A percentile compares a stretch with the other conserved stretches of the same genome.
These are phyloP conservation scores for Rynchops niger DNA, from an alignment of 2,113 vertebrate genomes.

Conservation along the genomic window DNA sequence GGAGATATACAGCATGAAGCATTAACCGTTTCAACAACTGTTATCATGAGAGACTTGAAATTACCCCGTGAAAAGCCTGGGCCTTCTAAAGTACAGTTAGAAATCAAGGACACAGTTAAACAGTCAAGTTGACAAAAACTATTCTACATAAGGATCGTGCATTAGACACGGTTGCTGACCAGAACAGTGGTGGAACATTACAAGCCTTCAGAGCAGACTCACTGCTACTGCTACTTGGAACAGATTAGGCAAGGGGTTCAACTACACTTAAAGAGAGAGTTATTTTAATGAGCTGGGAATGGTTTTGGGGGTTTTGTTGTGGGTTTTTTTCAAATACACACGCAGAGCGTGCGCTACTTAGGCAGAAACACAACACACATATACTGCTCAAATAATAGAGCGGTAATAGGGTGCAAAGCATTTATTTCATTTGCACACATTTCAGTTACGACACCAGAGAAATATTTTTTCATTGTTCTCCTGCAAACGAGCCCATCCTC, in stretches of 20 bases:
- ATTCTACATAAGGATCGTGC: rapidly evolving
- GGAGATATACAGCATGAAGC: neutral
- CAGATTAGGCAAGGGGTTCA: neutral
- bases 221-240: neutral
- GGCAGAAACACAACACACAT: neutral
- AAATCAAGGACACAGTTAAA: neutral
- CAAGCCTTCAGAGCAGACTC: neutral
- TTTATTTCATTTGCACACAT: neutral
- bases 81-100: neutral
- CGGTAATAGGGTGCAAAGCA: neutral
- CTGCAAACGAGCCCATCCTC: neutral
- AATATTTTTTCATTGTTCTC: neutral
- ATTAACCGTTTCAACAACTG: neutral
- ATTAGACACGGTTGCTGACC: neutral
- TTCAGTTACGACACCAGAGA: neutral
- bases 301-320: neutral
- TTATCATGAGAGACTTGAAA: neutral
- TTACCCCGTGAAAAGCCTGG: neutral
- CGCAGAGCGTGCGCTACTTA: rapidly evolving
- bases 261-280: neutral
- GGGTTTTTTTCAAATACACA: neutral
- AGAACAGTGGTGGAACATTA: neutral
- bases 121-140: neutral
- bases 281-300: neutral
- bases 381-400: neutral